Conservation (phyloP, 2,797 vertebrate genomes). For the Hippoglossus hippoglossus region DNA sequence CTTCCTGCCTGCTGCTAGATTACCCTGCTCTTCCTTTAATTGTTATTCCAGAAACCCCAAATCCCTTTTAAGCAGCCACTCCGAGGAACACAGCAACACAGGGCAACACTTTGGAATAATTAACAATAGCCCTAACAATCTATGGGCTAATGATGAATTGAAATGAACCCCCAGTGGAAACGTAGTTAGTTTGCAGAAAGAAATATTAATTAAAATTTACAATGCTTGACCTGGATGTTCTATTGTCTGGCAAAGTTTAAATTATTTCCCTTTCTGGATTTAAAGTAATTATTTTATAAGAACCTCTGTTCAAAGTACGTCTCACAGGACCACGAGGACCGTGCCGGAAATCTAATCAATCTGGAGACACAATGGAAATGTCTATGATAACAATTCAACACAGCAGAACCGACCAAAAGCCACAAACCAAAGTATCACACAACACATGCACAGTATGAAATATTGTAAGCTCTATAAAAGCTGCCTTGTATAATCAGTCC, state of each 20-base stretch:
- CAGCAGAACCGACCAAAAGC: background rate
- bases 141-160: slow-evolving; percentile 20
- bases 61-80: slow-evolving; percentile 23
- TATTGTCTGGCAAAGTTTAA: background rate
- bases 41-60: slow-evolving; percentile 38
- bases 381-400: background rate
- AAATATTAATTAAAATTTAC: background rate
- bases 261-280: slow-evolving; percentile 22
- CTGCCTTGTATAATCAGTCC: background rate
- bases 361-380: background rate
- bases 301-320: background rate
- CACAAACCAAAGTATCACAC: background rate
- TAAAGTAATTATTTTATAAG: slow-evolving; percentile 11
- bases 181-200: background rate
- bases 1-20: slow-evolving; percentile 15
- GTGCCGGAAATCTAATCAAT: background rate
- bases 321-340: background rate
- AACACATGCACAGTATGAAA: background rate
- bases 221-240: background rate
- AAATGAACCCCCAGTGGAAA: slow-evolving; percentile 7
- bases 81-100: background rate
- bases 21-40: slow-evolving; percentile 32
- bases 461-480: background rate
- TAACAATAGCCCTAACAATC: slow-evolving; percentile 37
- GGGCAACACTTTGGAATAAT: slow-evolving; percentile 28